Conservation (phyloP, 1,140 invertebrate species). For the Palaemon carinicauda region DNA sequence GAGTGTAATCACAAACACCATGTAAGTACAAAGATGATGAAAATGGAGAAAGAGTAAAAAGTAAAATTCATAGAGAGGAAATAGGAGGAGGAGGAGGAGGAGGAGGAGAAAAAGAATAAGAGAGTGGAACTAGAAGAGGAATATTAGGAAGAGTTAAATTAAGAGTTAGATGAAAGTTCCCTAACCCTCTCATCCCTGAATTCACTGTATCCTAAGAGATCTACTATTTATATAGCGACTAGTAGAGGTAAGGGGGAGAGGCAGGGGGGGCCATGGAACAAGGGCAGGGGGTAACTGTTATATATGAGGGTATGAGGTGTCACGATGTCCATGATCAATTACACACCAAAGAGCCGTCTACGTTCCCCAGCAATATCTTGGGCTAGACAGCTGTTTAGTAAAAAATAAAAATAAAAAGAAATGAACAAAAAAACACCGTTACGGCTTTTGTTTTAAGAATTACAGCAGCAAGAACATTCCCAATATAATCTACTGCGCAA, state of each 20-base stretch:
- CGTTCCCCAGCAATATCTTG: slow-evolving; percentile 31
- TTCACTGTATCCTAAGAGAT: not conserved
- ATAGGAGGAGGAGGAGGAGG: not conserved
- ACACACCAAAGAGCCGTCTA: slow-evolving; percentile 10
- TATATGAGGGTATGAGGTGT: too few relatives aligned
- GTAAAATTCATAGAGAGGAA: not conserved
- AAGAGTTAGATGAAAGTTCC: not conserved
- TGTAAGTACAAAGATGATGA: not conserved
- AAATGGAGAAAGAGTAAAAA: not conserved
- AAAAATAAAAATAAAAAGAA: too few relatives aligned
- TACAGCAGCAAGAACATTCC: slow-evolving; percentile 20
- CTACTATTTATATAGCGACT: not conserved
- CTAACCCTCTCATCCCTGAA: not conserved
- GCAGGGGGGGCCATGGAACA: not conserved
- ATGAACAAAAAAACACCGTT: not conserved
- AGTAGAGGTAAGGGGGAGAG: not conserved
- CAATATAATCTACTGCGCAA: not conserved
- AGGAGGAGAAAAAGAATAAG: too few relatives aligned
- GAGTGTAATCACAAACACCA: too few relatives aligned
- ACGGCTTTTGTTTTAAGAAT: not conserved
- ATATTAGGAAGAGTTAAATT: too few relatives aligned
- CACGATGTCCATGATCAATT: not conserved
- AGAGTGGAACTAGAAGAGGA: too few relatives aligned
- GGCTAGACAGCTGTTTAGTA: not conserved
- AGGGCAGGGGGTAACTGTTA: too few relatives aligned